These are phyloP conservation scores for Pollenia labialis DNA, from an alignment of 2,888 invertebrate genomes.

Conservation along the genomic window DNA sequence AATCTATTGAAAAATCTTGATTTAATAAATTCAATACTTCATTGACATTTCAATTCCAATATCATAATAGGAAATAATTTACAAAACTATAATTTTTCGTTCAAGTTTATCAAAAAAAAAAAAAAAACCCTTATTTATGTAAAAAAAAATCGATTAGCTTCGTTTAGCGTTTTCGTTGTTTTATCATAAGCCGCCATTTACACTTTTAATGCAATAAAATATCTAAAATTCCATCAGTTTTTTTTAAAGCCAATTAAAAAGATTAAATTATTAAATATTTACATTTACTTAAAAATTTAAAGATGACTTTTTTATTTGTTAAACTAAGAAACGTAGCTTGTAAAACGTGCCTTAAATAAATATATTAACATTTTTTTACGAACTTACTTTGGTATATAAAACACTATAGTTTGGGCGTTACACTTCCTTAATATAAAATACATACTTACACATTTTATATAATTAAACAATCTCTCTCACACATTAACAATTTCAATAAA, in stretches of 20 bases:
- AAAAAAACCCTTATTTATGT: too few species aligned
- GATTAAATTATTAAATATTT: constrained; percentile 4
- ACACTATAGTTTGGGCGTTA: constrained; percentile 26
- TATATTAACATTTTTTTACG: constrained; percentile 8
- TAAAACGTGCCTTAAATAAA: constrained; percentile 41
- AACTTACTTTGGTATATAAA: constrained; percentile 6
- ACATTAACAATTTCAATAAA: neutral
- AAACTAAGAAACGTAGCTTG: neutral
- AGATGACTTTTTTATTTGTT: constrained; percentile 2
- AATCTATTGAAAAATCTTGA: too few species aligned
- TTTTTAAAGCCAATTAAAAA: constrained; percentile 11
- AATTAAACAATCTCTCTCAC: neutral
- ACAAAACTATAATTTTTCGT: neutral
- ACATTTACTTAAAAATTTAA: constrained; percentile 21
- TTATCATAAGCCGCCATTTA: too few species aligned
- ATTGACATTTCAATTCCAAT: neutral
- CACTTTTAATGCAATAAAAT: neutral
- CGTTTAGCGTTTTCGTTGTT: too few species aligned
- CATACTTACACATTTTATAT: neutral
- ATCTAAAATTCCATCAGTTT: constrained; percentile 7
- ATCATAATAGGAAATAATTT: neutral
- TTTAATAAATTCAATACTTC: too few species aligned
- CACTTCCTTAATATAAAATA: constrained; percentile 45
- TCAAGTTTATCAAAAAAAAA: too few species aligned
- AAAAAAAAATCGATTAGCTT: too few species aligned